Conservation (phyloP, 2,113 vertebrate genomes). For the Pseudorectes ferrugineus region DNA sequence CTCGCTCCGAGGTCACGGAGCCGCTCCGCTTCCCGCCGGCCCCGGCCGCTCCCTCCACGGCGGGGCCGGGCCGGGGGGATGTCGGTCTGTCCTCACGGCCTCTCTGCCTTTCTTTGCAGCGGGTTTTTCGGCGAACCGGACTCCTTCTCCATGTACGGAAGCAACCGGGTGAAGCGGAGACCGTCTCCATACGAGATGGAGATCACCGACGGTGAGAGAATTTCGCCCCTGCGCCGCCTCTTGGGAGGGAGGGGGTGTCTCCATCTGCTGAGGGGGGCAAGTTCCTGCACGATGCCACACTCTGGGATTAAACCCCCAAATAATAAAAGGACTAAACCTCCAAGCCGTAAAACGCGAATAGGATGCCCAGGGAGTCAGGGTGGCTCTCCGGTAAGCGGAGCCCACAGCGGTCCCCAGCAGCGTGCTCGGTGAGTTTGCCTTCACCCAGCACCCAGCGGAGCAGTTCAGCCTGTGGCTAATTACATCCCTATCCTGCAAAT, state of each 20-base stretch:
- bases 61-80: background rate
- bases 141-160: conserved; percentile 88
- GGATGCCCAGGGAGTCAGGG: background rate
- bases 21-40: background rate
- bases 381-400: background rate
- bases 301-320: background rate
- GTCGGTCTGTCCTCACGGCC: background rate
- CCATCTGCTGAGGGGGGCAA: background rate
- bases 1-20: background rate
- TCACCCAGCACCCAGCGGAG: background rate
- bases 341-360: fast-evolving
- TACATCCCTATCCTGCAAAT: background rate
- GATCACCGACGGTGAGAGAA: conserved; percentile 84
- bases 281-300: background rate
- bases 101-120: conserved; percentile 41
- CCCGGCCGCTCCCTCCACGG: background rate
- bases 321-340: background rate
- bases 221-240: background rate
- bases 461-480: background rate
- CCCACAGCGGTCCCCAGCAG: background rate
- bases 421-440: background rate
- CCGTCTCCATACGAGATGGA: conserved; percentile 94
- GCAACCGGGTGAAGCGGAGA: conserved; percentile 84
- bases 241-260: too few species aligned
- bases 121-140: conserved; percentile 89